Conservation (phyloP, 2,797 vertebrate genomes). For the Hemibagrus guttatus region DNA sequence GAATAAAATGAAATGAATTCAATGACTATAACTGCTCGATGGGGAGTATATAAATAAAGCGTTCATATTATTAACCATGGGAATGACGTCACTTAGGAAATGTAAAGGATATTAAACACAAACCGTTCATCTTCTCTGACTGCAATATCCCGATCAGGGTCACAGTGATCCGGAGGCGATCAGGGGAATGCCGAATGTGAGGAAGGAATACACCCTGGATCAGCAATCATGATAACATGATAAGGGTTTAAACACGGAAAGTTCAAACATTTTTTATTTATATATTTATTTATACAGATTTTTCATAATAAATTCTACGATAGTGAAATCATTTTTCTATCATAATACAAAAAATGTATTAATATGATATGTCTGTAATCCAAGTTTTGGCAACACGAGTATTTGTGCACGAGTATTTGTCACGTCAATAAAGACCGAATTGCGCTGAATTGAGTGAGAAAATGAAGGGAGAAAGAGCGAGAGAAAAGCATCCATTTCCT, state of each 20-base stretch:
- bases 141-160: background rate
- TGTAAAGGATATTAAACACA: background rate
- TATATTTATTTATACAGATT: background rate
- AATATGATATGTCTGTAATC: background rate
- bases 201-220: background rate
- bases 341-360: background rate
- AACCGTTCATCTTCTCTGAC: background rate
- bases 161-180: background rate
- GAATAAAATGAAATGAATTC: no score
- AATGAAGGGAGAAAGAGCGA: conserved; percentile 35
- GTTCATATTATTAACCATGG: background rate
- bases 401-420: background rate
- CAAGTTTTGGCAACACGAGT: background rate
- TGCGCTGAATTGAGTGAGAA: conserved; percentile 27
- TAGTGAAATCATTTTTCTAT: background rate
- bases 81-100: background rate
- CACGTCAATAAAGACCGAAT: background rate
- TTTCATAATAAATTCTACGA: background rate
- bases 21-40: background rate
- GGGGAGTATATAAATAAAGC: background rate
- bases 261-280: no score
- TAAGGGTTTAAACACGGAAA: background rate
- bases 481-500: conserved; percentile 49
- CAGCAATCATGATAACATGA: background rate
- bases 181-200: background rate